Base-by-base conservation (phyloP, 2,113 vertebrate genomes). In the Synchiropus splendidus region DNA sequence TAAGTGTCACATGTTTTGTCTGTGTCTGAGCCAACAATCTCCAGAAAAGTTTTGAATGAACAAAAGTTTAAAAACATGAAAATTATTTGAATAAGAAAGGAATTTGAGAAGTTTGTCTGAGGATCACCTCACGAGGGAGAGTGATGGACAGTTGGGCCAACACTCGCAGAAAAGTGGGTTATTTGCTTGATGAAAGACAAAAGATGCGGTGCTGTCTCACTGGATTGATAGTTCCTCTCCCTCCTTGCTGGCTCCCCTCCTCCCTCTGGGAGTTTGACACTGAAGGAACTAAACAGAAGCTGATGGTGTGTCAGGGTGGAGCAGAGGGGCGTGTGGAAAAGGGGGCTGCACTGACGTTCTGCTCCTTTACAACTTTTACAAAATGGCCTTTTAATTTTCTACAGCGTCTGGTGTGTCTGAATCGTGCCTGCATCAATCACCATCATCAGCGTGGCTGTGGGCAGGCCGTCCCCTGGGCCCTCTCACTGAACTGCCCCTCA, bases 381-480 rank as follows among this genome's bases (percentile, higher is more conserved):
- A 86, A 85, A 87, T 85, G 81, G 85, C 70, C 85, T 84, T 87
- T 87, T 87, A 86, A 87, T 87, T 86, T 87, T 64, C 68, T 79
- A 63, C 64, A 64, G 66, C 60, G 80, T 85, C 82, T 84, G 78
- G 65, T 76, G 72, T 70, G 67, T 85, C 82, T 83, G 82, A 73
- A 75, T 72, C 78, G 70, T 75, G 74, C 61, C 75, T 44, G 67
- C 82, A 86, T 86, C 83, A 85, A 86, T 85, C 83, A 84, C 80
- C 80, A 84, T 86, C 83, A 81, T 83, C 78, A 33, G 46, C 62
- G 64, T 43, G 66, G 65, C 80, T 43, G 55, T 14, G 58, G 79
- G 75, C 73, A 38, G 61, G 65, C 45, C 0, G 45, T 83, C 84
- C 79, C 83, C 2, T 30, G 80, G 79, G 83, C 57, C 74, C 76